These are phyloP conservation scores for Lobophora halterata DNA, from an alignment of 2,888 invertebrate genomes.

Conservation along the genomic window DNA sequence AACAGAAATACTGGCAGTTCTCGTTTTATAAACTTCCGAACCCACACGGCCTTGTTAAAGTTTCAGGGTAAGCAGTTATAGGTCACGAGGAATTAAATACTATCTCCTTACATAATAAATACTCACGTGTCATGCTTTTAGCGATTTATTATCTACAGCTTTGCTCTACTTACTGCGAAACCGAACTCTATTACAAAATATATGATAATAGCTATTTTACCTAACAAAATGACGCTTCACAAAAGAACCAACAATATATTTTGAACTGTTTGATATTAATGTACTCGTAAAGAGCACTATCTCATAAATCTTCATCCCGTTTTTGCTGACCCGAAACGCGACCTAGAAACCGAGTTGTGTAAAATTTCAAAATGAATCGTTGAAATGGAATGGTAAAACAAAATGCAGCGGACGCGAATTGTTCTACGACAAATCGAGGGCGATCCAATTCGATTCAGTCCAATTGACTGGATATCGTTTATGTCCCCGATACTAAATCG, in stretches of 20 bases:
- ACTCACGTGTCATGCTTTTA: slow-evolving; percentile 8
- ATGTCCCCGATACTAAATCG: slow-evolving; percentile 66
- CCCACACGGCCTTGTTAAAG: slow-evolving; percentile 54
- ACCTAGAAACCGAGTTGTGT: slow-evolving; percentile 25
- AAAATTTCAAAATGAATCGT: slow-evolving; percentile 41
- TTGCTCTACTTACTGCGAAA: neutral
- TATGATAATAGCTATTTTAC: neutral
- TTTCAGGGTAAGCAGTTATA: slow-evolving; percentile 54
- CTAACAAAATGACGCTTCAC: slow-evolving; percentile 7
- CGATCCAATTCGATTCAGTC: slow-evolving; percentile 79
- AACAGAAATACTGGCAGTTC: slow-evolving; percentile 50
- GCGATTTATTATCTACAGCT: too few relatives aligned
- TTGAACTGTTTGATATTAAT: slow-evolving; percentile 15
- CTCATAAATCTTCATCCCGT: slow-evolving; percentile 17
- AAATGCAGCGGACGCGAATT: slow-evolving; percentile 70
- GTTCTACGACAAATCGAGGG: slow-evolving; percentile 72
- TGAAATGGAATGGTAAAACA: slow-evolving; percentile 55
- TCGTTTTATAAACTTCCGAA: slow-evolving; percentile 56
- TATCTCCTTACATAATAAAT: slow-evolving; percentile 9
- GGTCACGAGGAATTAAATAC: slow-evolving; percentile 47
- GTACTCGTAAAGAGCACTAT: slow-evolving; percentile 14
- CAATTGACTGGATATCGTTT: slow-evolving; percentile 77
- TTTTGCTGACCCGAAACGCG: slow-evolving; percentile 20
- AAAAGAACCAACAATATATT: slow-evolving; percentile 20
- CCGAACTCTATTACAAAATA: neutral